phyloP scores from a whole-genome alignment of 2,888 invertebrate species.

The Callyntrura sp. region DNA sequence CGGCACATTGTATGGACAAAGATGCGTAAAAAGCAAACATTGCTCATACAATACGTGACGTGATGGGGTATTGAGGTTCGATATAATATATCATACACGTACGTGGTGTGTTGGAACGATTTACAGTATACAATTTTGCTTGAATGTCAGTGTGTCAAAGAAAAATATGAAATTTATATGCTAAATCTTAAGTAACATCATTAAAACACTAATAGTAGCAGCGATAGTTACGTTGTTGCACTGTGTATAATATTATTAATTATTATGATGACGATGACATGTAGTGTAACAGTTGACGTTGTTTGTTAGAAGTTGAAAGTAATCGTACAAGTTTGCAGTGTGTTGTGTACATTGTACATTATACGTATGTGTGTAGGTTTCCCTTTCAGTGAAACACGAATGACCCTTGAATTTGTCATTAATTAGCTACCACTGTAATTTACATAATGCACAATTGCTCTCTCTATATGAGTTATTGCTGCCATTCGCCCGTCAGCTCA shows the following conservation, averaged over 20 bases:
- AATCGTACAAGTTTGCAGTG: constrained; percentile 9
- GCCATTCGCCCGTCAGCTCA: constrained; percentile 41
- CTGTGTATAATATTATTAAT: too few relatives aligned
- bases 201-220: too few relatives aligned
- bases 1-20: constrained; percentile 6
- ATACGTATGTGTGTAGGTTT: too few relatives aligned
- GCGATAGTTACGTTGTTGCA: too few relatives aligned
- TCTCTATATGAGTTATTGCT: constrained; percentile 69
- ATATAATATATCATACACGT: constrained; percentile 25
- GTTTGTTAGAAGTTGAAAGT: constrained; percentile 18
- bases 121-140: constrained; percentile 8
- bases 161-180: neutral
- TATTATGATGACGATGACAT: too few relatives aligned
- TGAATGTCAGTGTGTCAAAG: neutral
- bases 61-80: too few relatives aligned
- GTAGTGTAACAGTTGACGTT: too few relatives aligned
- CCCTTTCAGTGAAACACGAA: constrained; percentile 44
- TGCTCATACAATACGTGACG: neutral
- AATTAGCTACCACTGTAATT: constrained; percentile 73
- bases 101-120: neutral
- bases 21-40: constrained; percentile 18
- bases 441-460: constrained; percentile 73
- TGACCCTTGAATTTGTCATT: constrained; percentile 72
- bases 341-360: too few relatives aligned
- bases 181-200: too few relatives aligned